Evolutionary conservation across 2,797 vertebrate genomes (phyloP), one percentile per base, ranked within the genome.

Genomic region (Cetoscarus ocellatus): DNA sequence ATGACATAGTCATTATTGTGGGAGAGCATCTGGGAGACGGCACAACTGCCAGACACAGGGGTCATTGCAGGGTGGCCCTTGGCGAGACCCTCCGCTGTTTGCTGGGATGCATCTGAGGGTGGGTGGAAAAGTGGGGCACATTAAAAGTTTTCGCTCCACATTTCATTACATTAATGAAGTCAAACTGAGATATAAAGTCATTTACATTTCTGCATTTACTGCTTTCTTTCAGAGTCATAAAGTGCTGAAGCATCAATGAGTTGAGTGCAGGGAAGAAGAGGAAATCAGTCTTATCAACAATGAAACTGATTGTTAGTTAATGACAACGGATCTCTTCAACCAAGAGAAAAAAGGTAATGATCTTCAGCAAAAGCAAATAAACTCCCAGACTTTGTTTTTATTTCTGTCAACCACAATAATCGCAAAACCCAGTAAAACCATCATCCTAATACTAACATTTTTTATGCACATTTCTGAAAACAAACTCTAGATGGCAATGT

Each of bases 401-500:
- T 65, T 18, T 11, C 48, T 74, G 11, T 77, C 43, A 60, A 18
- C 12, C 52, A 36, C n/a, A 36, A 9, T 39, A 54, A 68, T 17
- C 5, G 13, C 15, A 63, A 67, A 61, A 70, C 6, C 11, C 12
- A 3, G 9, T 38, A 17, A 55, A 56, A 39, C 58, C 38, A 15
- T 40, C 62, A 57, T 52, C 43, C 17, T 34, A 51, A 73, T 70
- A 78, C 80, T 73, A 62, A 64, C 57, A 74, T 80, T 61, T 75
- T 49, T 61, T 52, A 58, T 61, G 14, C 57, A 69, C 60, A 55
- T 67, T 83, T 78, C 80, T 67, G 44, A 27, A n/a, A 61, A 58
- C 36, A 54, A 82, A 80, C 94, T 86, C 84, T 92, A 94, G 94
- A 92, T 95, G 94, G 93, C 92, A 93, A 85, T 93, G 89, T 80